Percentiles rank a stretch among this genome's conserved stretches.
Evolutionary conservation across 2,113 vertebrate species (phyloP).

Genomic region (Sterrhoptilus dennistouni): DNA sequence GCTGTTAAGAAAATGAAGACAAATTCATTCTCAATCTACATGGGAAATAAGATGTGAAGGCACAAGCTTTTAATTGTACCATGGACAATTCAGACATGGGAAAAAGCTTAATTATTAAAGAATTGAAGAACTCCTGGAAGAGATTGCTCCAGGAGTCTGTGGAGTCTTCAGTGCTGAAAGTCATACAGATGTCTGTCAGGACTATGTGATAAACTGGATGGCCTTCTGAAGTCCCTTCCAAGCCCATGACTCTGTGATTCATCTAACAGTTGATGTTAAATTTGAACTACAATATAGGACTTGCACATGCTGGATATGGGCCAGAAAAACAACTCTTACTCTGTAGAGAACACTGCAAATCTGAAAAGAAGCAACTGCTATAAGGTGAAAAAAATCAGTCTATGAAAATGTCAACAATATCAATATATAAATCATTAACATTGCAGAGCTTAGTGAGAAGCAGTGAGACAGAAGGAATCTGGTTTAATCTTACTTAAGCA

Average conservation of each 20-base stretch:
- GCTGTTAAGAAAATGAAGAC: neutral
- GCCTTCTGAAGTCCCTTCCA: slow-evolving; percentile 18
- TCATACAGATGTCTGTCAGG: neutral
- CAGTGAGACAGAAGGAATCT: neutral
- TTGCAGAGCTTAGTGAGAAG: neutral
- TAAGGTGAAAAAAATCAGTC: neutral
- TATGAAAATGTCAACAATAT: neutral
- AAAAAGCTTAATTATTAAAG: neutral
- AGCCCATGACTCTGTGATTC: neutral
- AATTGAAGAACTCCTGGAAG: neutral
- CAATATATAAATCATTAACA: neutral
- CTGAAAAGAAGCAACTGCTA: slow-evolving; percentile 6
- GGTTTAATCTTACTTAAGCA: neutral
- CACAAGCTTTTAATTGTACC: neutral
- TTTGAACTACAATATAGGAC: neutral
- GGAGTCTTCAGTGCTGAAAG: neutral
- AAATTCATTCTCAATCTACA: neutral
- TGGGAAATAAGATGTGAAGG: neutral
- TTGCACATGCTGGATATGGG: neutral
- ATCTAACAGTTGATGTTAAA: neutral
- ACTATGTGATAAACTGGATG: neutral
- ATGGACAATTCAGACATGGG: neutral
- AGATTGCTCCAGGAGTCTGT: neutral
- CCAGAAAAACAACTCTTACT: neutral
- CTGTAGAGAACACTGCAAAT: neutral